Evolutionary conservation across 2,888 invertebrate species (phyloP), one percentile per base, ranked within the genome.

Genomic region (Epiblema foenella): DNA sequence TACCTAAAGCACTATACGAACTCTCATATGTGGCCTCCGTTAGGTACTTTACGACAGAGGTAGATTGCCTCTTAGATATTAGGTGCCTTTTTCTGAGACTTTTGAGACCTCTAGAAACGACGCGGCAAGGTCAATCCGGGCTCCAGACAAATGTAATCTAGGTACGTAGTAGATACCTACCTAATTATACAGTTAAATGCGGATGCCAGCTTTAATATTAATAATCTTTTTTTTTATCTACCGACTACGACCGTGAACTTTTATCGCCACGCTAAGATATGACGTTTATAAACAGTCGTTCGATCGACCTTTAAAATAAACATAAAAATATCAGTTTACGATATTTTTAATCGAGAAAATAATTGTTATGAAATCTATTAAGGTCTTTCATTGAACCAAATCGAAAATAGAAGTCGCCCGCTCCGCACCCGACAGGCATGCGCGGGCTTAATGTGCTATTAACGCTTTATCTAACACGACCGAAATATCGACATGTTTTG

Each of bases 401-500:
- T 37, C 56, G 49, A 67, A 79, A 79, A 83, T 76, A 80, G 72
- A 73, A 74, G 70, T 77, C 74, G 77, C 78, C 77, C 76, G 77
- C 79, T 77, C 77, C 76, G 74, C 75, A 78, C 77, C 57, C n/a
- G 49, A 49, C 46, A 56, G 58, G 56, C 39, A 72, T 73, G 74
- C 74, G 17, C 69, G 72, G 73, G 68, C 76, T 83, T 84, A 81
- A 83, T 81, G 81, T 77, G 81, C 77, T 82, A 87, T 90, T 89
- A 89, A 87, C 86, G 86, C 85, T 83, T 83, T 86, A 87, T 89
- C 80, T 84, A 84, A 86, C 78, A 74, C 83, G 77, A 82, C 86
- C 81, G 86, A 90, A 89, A 89, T 89, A 91, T 87, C 85, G 85
- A 83, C 81, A 81, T 81, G 87, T 86, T 90, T 89, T 90, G 88